A percentile compares a stretch with the other conserved stretches of the same genome.
These are phyloP conservation scores for Anastrepha ludens DNA, from an alignment of 1,140 invertebrate genomes.

Conservation along the genomic window DNA sequence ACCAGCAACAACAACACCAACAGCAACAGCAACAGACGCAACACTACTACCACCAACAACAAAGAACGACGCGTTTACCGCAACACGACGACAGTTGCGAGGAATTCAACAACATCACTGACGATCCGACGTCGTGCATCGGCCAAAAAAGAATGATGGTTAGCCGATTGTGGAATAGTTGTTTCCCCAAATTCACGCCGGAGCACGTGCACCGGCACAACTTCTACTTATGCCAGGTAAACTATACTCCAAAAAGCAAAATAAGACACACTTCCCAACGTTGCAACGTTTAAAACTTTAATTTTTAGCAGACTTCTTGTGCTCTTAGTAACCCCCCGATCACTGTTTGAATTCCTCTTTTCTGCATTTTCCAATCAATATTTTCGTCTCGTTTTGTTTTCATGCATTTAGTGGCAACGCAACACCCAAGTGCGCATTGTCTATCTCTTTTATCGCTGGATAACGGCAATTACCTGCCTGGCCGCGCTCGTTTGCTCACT, in stretches of 20 bases:
- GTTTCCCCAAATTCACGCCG: conserved; percentile 72
- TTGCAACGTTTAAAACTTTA: no score
- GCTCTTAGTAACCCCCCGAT: no score
- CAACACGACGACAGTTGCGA: conserved; percentile 71
- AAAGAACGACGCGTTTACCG: conserved; percentile 53
- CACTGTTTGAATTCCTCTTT: no score
- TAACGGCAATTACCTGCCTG: conserved; percentile 76
- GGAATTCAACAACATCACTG: conserved; percentile 69
- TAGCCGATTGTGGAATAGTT: conserved; percentile 73
- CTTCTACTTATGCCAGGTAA: conserved; percentile 72
- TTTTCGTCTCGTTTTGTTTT: not conserved
- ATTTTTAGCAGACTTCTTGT: no score
- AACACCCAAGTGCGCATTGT: conserved; percentile 73
- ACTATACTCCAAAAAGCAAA: not conserved
- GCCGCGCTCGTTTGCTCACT: conserved; percentile 76
- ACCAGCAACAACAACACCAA: conserved; percentile 60
- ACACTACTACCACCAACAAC: conserved; percentile 39
- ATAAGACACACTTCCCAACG: no score
- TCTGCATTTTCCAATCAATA: not conserved
- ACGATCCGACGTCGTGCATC: conserved; percentile 67
- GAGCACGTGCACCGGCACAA: conserved; percentile 73
- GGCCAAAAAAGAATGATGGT: conserved; percentile 74
- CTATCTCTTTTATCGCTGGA: conserved; percentile 78
- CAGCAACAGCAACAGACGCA: conserved; percentile 21
- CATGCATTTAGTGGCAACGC: conserved; percentile 73